Conservation (phyloP, 2,888 invertebrate species). For the Xestia xanthographa region DNA sequence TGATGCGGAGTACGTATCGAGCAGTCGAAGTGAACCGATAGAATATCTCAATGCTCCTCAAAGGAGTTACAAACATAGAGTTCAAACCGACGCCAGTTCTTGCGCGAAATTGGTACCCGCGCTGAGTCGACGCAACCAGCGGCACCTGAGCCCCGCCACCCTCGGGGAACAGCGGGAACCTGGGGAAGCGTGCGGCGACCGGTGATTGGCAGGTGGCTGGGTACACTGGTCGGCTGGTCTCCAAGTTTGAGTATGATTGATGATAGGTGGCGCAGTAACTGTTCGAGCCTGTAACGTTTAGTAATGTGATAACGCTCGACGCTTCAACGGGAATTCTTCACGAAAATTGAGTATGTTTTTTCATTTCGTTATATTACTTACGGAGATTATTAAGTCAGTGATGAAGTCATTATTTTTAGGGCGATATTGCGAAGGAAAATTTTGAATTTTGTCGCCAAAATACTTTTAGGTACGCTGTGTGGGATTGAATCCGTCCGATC, state of each 20-base stretch:
- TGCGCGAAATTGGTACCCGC: slow-evolving; percentile 75
- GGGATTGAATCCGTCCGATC: background rate
- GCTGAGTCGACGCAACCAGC: slow-evolving; percentile 73
- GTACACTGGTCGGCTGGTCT: slow-evolving; percentile 57
- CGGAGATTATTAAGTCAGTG: slow-evolving; percentile 40
- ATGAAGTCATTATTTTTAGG: slow-evolving; percentile 35
- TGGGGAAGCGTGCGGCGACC: background rate
- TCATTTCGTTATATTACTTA: slow-evolving; percentile 52
- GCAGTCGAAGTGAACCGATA: slow-evolving; percentile 36
- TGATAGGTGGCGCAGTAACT: slow-evolving; percentile 66
- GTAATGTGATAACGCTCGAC: slow-evolving; percentile 61
- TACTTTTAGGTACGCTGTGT: background rate
- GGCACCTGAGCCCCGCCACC: slow-evolving; percentile 46
- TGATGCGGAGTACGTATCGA: slow-evolving; percentile 15
- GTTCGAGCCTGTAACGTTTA: slow-evolving; percentile 58
- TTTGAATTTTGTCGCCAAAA: background rate
- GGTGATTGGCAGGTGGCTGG: slow-evolving; percentile 65
- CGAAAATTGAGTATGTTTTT: slow-evolving; percentile 45
- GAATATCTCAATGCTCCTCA: slow-evolving; percentile 64
- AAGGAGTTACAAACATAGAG: slow-evolving; percentile 69
- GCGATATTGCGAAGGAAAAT: background rate
- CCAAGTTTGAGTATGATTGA: slow-evolving; percentile 75
- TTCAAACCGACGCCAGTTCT: slow-evolving; percentile 70
- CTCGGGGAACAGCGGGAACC: slow-evolving; percentile 6
- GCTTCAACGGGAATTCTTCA: slow-evolving; percentile 35